Evolutionary conservation across 2,888 invertebrate species (phyloP), one percentile per base, ranked within the genome.

Genomic region (Diarsia dahlii): DNA sequence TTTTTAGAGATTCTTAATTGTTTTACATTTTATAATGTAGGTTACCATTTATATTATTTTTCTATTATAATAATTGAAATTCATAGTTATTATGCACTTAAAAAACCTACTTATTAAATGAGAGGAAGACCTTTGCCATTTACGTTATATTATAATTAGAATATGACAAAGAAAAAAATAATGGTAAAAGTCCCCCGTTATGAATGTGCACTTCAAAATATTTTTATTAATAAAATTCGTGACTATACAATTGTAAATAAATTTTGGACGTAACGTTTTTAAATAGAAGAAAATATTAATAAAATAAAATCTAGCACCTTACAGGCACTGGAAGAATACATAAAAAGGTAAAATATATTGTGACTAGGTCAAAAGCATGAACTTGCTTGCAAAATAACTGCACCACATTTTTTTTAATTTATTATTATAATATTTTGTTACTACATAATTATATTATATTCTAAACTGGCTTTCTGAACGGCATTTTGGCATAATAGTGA

Each of bases 251-350:
- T 82, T 89, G 84, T 90, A 90, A 91, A 90, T 89, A 90, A 89
- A 87, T 86, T 86, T 87, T 90, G 90, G 91, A 91, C 91, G 91
- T 90, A 86, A 85, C 82, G 69, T 84, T 87, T 77, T 84, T 81
- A 76, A 76, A 75, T 82, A 67, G 56, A 78, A 85, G 74, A 45
- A 81, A 80, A 81, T 74, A 72, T 68, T 78, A 67, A 65, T 68
- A 58, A 82, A 84, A 79, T 72, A 56, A 81, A 71, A 80, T 73
- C 54, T 73, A 84, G 81, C 84, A 87, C 87, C 84, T 87, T 56
- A 68, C 54, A 88, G 87, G 87, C 73, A 68, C 74, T 65, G 74
- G 67, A 76, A 78, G 48, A 80, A 76, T 85, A 76, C 67, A 72
- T 79, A 78, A 68, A 71, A 52, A 74, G 66, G 48, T 75, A 76